Evolutionary conservation across 2,797 vertebrate species (phyloP), one percentile per base, ranked within the genome.

Genomic region (Botia kubotai): DNA sequence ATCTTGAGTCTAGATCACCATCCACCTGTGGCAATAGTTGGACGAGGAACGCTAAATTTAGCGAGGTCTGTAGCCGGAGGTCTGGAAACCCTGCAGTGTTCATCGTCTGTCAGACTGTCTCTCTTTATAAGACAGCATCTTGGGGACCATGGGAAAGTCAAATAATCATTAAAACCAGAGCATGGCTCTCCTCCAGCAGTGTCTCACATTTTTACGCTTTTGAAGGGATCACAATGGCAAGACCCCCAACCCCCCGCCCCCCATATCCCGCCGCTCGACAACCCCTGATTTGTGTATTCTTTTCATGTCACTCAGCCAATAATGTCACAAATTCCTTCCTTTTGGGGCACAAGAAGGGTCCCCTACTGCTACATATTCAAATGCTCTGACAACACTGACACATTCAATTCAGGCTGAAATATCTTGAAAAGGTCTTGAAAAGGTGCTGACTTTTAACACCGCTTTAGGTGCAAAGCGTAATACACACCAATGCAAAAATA

Each of bases 131-230:
- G 80, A 75, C 55, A 50, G 73, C 81, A 62, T n/a, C 84, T 71
- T 4, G 23, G 82, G 79, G 85, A 82, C 86, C 81, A 81, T 84
- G 79, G 85, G 85, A 87, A 86, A 86, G 83, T 86, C 84, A 87
- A 87, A 84, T 70, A 85, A 86, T 85, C 77, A 84, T 84, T 86
- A 85, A 83, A 84, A 83, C 58, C 57, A 67, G 76, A 80, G 48
- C 65, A 78, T 83, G 85, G 72, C 57, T 79, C 81, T 79, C 72
- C 81, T 86, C 82, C 77, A 66, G 72, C 46, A 36, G 60, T 55
- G 63, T 77, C 75, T 52, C 71, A 67, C 29, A 26, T 19, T 69
- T 77, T 72, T 65, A 62, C 23, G 66, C 70, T 79, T 77, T 75
- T 69, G 43, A 80, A 76, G 68, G 62, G 63, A 79, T 73, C 80